phyloP scores from a whole-genome alignment of 2,113 vertebrate species.

The Channa argus region DNA sequence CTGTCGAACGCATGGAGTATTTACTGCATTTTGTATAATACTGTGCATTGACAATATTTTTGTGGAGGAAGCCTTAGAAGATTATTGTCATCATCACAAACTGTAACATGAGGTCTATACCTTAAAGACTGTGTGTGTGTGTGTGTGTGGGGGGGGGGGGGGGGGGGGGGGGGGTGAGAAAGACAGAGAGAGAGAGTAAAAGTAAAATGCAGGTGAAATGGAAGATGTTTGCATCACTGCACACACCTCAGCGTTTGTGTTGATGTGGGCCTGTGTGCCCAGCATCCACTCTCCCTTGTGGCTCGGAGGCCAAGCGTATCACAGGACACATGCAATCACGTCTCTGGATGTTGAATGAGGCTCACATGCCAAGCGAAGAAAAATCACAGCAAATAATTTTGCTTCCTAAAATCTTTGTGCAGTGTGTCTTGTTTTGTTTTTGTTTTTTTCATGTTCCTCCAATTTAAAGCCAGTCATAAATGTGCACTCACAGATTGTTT shows the following conservation, averaged over 20 bases:
- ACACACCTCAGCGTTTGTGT: too few species aligned
- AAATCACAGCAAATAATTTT: too few species aligned
- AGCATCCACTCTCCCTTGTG: constrained; percentile 9
- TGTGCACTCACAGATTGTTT: too few species aligned
- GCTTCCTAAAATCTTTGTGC: too few species aligned
- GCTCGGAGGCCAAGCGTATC: constrained; percentile 51
- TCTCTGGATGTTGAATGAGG: constrained; percentile 29
- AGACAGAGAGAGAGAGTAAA: neutral
- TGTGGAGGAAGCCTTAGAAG: neutral
- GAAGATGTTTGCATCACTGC: neutral
- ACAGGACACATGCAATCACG: constrained; percentile 42
- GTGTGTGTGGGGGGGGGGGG: neutral
- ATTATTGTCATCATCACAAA: neutral
- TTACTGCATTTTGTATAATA: neutral
- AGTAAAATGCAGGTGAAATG: constrained; percentile 38
- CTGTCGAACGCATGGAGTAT: too few species aligned
- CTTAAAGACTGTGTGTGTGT: neutral
- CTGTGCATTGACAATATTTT: neutral
- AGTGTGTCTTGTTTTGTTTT: too few species aligned
- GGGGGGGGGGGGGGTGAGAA: too few species aligned
- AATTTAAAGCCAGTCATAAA: too few species aligned
- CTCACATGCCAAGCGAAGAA: constrained; percentile 8
- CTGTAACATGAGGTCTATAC: neutral
- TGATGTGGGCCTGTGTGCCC: constrained; percentile 5
- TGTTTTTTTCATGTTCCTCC: too few species aligned